Evolutionary conservation across 2,113 vertebrate genomes (phyloP).

Genomic region (Siphamia tubifer): DNA sequence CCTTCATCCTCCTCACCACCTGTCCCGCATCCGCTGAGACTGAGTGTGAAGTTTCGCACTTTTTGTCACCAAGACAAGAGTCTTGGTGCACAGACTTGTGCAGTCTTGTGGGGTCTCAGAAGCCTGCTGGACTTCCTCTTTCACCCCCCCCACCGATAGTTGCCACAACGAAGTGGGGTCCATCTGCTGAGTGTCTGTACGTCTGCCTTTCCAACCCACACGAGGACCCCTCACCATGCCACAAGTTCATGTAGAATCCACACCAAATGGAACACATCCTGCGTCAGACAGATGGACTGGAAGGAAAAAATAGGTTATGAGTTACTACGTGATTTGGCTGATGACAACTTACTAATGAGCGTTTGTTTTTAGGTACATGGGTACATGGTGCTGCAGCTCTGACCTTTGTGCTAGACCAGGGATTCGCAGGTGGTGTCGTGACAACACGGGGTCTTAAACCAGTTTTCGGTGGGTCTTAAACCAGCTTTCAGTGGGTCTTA

Average conservation of each 20-base stretch:
- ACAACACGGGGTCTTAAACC: too few relatives aligned
- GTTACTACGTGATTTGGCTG: conserved; percentile 27
- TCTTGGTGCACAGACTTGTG: too few relatives aligned
- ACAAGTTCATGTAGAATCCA: conserved; percentile 56
- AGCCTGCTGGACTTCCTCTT: conserved; percentile 49
- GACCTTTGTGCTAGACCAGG: too few relatives aligned
- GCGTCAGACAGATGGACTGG: conserved; percentile 55
- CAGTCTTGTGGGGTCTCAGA: conserved; percentile 36
- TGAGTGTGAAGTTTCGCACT: conserved; percentile 57
- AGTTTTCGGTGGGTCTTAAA: too few relatives aligned
- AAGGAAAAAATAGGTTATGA: conserved; percentile 8
- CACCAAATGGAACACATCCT: conserved; percentile 40
- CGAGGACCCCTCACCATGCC: conserved; percentile 33
- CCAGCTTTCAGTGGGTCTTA: too few relatives aligned
- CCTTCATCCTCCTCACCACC: conserved; percentile 56
- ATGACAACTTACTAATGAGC: conserved; percentile 12
- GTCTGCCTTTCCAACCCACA: conserved; percentile 53
- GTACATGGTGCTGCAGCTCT: too few relatives aligned
- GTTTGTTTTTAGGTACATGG: too few relatives aligned
- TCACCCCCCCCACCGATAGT: conserved; percentile 22
- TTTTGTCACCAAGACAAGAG: conserved; percentile 49
- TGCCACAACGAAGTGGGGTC: conserved; percentile 57
- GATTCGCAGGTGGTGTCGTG: too few relatives aligned
- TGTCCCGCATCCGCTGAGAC: conserved; percentile 45
- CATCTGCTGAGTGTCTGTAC: conserved; percentile 69